Evolutionary conservation across 2,797 vertebrate species (phyloP), one percentile per base, ranked within the genome.

Genomic region (Mycteria americana): DNA sequence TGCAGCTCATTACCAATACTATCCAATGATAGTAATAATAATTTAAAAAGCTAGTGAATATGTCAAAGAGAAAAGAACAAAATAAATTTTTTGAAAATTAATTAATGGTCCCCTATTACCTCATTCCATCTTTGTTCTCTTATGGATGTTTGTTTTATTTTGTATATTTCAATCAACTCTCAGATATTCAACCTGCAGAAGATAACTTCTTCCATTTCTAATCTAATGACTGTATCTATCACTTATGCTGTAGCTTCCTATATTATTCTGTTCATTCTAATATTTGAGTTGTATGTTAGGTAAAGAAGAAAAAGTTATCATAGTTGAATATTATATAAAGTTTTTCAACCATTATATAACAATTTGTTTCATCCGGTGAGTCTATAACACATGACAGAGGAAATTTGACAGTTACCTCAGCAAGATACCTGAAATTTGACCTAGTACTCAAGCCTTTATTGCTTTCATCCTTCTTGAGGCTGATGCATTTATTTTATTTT

Each of bases 21-120:
- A 63, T 91, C 50, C 50, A 90, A 75, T 59, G 70, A 92, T 24
- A 89, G 24, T 11, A 73, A 53, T 30, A 92, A 90, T 94, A 94
- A 93, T 92, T 96, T 9, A 4, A 82, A 92, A 95, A 93, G 57
- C 18, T 65, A 73, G 85, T 60, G 50, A 91, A 76, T 87, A 76
- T 83, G 85, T 93, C 68, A 86, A 93, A 94, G 76, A 50, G 57
- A 91, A 95, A 96, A 72, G 51, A 94, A 78, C 25, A 89, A 94
- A 85, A 96, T 69, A 91, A 97, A 91, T 97, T 96, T 97, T 97
- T 97, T 93, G 3, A 17, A 31, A 92, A 89, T 89, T 82, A 96
- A 96, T 94, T 94, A 97, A 75, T 84, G 45, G 19, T 50, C 65
- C 46, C 22, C 2, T 81, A 62, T 46, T 77, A 92, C 57, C 80